A percentile compares a stretch with the other conserved stretches of the same genome.
phyloP scores from a whole-genome alignment of 2,888 invertebrate genomes.

The Andricus curvator region DNA sequence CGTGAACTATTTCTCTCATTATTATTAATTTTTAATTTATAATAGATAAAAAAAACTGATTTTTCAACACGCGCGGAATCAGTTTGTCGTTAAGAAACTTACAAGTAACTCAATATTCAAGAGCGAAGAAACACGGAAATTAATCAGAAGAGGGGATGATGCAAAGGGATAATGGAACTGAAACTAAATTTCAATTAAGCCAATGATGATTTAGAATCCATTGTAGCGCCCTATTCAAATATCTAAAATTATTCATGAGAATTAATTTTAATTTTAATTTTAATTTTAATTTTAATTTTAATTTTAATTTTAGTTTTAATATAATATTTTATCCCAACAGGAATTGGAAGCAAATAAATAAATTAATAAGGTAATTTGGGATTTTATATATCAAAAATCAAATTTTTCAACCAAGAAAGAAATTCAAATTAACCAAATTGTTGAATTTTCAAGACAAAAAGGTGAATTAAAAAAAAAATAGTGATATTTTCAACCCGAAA shows the following conservation, averaged over 20 bases:
- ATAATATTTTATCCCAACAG: too few species aligned
- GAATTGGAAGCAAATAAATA: too few species aligned
- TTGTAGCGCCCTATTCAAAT: background rate
- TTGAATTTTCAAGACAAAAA: too few species aligned
- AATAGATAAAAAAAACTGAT: background rate
- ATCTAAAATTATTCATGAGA: background rate
- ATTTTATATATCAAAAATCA: too few species aligned
- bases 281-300: too few species aligned
- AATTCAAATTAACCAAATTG: too few species aligned
- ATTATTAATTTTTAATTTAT: slow-evolving; percentile 77
- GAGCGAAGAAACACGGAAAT: background rate
- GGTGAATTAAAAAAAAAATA: too few species aligned
- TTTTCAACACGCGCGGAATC: background rate
- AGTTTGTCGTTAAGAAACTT: background rate
- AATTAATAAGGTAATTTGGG: too few species aligned
- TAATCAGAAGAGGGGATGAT: background rate
- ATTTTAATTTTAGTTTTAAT: too few species aligned
- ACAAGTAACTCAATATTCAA: background rate
- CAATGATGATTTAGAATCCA: background rate
- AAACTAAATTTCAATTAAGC: background rate
- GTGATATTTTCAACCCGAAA: too few species aligned
- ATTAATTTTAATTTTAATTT: background rate
- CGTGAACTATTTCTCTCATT: slow-evolving; percentile 90
- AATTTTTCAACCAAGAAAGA: too few species aligned
- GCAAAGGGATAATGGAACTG: background rate